Evolutionary conservation across 2,888 invertebrate genomes (phyloP).

Genomic region (Ophioninae sp.): DNA sequence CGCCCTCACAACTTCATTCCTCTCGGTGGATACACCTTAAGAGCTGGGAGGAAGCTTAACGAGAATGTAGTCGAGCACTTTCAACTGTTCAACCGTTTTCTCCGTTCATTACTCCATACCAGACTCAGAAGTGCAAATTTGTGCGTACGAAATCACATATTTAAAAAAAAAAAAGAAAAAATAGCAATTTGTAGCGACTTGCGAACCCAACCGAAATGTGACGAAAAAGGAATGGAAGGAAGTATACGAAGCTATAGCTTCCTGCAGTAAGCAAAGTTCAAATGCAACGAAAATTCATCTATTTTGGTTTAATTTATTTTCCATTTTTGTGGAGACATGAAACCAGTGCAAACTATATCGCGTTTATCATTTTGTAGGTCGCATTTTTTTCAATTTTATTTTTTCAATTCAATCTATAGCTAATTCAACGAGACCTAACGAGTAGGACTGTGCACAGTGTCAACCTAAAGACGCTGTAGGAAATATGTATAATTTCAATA

Average conservation of each 20-base stretch:
- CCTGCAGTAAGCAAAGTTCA: background rate
- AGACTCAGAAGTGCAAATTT: background rate
- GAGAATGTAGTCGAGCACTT: conserved; percentile 18
- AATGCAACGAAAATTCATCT: background rate
- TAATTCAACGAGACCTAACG: background rate
- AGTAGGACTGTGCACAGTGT: background rate
- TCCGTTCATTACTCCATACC: conserved; percentile 16
- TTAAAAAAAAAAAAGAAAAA: no score
- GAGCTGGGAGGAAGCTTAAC: conserved; percentile 49
- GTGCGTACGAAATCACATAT: background rate
- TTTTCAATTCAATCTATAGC: background rate
- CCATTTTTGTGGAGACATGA: no score
- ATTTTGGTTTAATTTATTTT: background rate
- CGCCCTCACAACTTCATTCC: conserved; percentile 38
- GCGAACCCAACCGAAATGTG: no score
- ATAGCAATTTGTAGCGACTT: no score
- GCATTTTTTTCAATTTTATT: background rate
- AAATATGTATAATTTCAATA: background rate
- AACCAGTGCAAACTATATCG: background rate
- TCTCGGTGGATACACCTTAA: conserved; percentile 59
- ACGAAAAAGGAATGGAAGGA: no score
- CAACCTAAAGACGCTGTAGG: background rate
- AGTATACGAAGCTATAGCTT: background rate
- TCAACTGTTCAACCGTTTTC: conserved; percentile 31
- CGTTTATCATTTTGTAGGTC: background rate